These are phyloP conservation scores for Aphis craccivora DNA, from an alignment of 1,140 invertebrate species.

Conservation along the genomic window DNA sequence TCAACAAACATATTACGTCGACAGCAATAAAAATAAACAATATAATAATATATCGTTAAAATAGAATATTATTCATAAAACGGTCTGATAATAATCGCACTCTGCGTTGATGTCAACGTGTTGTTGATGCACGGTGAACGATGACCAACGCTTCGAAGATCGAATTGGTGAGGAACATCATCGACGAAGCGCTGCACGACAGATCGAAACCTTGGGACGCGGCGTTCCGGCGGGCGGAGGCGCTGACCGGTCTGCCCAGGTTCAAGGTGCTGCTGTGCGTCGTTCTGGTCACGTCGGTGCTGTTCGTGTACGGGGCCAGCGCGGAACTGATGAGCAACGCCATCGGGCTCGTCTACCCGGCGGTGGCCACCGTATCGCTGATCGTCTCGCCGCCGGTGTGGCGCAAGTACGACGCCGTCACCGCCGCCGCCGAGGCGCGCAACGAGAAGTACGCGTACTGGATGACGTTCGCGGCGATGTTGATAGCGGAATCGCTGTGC, in stretches of 20 bases:
- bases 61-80: too few species aligned
- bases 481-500: neutral
- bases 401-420: neutral
- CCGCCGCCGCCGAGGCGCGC: neutral
- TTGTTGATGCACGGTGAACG: too few species aligned
- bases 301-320: neutral
- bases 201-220: neutral
- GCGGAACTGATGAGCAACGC: neutral
- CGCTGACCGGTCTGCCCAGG: neutral
- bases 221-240: neutral
- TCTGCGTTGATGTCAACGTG: too few species aligned
- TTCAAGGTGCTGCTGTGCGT: neutral
- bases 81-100: too few species aligned
- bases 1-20: too few species aligned
- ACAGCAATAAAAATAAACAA: too few species aligned
- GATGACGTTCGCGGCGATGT: neutral
- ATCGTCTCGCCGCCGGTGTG: neutral
- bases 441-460: neutral
- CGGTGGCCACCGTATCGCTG: neutral
- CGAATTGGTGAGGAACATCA: neutral
- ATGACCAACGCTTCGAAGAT: neutral
- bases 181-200: neutral
- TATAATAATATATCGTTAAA: too few species aligned
- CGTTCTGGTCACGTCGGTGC: neutral
- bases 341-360: neutral